Percentiles rank a stretch among this genome's conserved stretches.
These are phyloP conservation scores for western clawed frog (Xenopus tropicalis) DNA, from an alignment of 2,113 vertebrate genomes.

Conservation along the genomic window DNA sequence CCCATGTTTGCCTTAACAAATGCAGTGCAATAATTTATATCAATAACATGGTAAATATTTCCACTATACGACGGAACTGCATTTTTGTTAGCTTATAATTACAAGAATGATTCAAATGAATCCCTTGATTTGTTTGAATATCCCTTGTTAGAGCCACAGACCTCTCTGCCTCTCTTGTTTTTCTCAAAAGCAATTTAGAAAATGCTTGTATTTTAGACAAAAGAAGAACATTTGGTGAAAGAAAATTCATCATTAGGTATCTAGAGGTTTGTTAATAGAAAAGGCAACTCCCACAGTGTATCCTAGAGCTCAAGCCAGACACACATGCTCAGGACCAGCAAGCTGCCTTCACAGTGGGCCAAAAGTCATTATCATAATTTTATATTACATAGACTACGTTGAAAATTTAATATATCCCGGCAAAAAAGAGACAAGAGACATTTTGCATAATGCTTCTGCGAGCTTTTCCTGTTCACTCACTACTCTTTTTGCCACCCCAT, in stretches of 20 bases:
- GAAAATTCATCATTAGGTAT: conserved; percentile 99
- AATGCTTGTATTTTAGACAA: conserved; percentile 97
- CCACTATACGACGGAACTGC: conserved; percentile 57
- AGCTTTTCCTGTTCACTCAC: conserved; percentile 72
- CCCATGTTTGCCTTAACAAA: conserved; percentile 58
- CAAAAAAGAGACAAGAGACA: conserved; percentile 90
- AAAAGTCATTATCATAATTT: conserved; percentile 98
- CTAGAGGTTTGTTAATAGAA: conserved; percentile 99
- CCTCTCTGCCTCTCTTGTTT: conserved; percentile 80
- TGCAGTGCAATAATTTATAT: conserved; percentile 58
- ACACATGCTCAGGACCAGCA: conserved; percentile 96
- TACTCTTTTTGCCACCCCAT: conserved; percentile 88
- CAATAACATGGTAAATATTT: conserved; percentile 68
- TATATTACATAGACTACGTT: conserved; percentile 96
- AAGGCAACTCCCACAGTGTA: conserved; percentile 98
- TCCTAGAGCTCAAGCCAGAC: conserved; percentile 93
- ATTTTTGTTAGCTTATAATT: conserved; percentile 86
- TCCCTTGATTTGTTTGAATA: conserved; percentile 78
- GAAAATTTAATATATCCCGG: conserved; percentile 99
- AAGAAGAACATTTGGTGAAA: conserved; percentile 98
- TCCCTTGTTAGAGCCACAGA: conserved; percentile 79
- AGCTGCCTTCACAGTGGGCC: conserved; percentile 97
- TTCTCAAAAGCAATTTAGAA: conserved; percentile 98
- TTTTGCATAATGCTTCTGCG: conserved; percentile 95
- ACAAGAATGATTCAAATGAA: conserved; percentile 83